Percentiles rank a stretch among this genome's conserved stretches.
phyloP scores from a whole-genome alignment of 2,888 invertebrate species.

The Callinectes sapidus region DNA sequence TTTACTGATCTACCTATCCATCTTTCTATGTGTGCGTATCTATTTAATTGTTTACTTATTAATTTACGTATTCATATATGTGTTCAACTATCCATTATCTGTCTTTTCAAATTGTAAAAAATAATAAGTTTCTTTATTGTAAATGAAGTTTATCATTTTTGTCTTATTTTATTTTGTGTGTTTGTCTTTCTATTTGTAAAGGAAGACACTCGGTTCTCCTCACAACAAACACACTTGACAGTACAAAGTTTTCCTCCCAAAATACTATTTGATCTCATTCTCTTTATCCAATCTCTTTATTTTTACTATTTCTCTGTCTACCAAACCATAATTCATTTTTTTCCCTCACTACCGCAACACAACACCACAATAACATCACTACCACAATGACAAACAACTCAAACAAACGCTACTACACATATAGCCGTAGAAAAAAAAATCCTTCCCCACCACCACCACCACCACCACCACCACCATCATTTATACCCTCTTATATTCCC shows the following conservation, averaged over 20 bases:
- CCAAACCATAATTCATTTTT: not conserved
- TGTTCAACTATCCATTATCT: not conserved
- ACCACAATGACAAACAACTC: not conserved
- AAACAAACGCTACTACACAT: not conserved
- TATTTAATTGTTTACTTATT: not conserved
- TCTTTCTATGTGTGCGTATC: no score
- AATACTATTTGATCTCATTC: not conserved
- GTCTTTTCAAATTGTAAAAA: not conserved
- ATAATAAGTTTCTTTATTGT: not conserved
- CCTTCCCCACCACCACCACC: not conserved
- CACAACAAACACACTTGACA: not conserved
- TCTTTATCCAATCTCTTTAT: constrained; percentile 32
- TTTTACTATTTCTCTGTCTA: not conserved
- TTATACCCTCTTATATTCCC: not conserved
- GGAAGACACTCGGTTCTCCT: not conserved
- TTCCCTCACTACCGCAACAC: not conserved
- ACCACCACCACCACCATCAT: not conserved
- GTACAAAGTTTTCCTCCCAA: not conserved
- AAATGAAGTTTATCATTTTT: not conserved
- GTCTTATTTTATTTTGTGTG: not conserved
- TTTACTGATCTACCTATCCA: no score
- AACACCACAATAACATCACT: not conserved
- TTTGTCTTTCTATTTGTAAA: not conserved
- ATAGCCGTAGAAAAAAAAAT: not conserved
- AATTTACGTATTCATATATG: not conserved